phyloP scores from a whole-genome alignment of 2,113 vertebrate species.

The Callorhinus ursinus region DNA sequence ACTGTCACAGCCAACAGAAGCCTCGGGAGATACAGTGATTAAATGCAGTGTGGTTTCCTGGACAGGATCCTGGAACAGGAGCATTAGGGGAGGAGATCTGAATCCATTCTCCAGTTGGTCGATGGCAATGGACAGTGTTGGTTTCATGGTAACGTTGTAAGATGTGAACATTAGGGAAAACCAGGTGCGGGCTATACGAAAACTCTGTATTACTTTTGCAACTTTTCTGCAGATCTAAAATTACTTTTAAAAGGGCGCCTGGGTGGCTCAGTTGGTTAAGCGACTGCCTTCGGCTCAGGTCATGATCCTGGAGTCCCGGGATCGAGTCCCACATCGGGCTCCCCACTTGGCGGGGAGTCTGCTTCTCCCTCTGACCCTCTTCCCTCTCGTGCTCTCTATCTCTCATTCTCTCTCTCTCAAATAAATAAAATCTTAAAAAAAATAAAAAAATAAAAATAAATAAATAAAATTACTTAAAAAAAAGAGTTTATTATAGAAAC shows the following conservation, averaged over 20 bases:
- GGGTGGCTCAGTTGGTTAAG: no score
- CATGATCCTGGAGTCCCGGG: no score
- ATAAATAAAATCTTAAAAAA: no score
- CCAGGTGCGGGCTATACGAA: accelerated
- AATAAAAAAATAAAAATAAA: no score
- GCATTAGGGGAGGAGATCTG: not conserved
- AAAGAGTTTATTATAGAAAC: not conserved
- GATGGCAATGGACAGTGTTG: accelerated
- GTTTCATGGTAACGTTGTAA: accelerated
- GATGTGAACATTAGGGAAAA: not conserved
- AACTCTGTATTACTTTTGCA: not conserved
- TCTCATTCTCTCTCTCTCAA: no score
- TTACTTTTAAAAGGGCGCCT: no score
- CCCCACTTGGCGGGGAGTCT: no score
- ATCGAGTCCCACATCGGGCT: no score
- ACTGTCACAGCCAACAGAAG: not conserved
- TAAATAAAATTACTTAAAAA: not conserved
- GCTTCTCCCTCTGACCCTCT: no score
- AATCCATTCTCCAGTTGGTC: accelerated
- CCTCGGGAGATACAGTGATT: not conserved
- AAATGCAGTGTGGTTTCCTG: accelerated
- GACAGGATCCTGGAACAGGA: not conserved
- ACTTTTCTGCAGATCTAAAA: not conserved
- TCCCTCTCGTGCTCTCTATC: no score
- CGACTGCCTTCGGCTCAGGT: no score